Conservation (phyloP, 2,888 invertebrate genomes). For the Ashinkailepas kermadecensis region DNA sequence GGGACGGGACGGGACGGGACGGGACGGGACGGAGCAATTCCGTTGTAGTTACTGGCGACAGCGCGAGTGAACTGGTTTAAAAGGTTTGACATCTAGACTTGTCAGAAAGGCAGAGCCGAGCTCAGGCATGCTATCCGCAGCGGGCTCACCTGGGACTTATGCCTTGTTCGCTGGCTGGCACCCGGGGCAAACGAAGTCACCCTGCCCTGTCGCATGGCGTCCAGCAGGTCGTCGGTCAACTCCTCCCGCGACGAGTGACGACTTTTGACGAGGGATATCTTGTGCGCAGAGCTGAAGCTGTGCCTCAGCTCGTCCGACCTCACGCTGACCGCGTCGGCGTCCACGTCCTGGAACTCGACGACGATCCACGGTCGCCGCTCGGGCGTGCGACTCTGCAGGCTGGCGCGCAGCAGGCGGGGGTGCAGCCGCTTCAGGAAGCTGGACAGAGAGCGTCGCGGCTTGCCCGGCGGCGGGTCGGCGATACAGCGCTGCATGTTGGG, state of each 20-base stretch:
- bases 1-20: too few relatives aligned
- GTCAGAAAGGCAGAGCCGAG: too few relatives aligned
- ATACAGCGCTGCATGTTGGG: background rate
- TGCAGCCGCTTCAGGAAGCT: conserved; percentile 13
- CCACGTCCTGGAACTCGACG: conserved; percentile 16
- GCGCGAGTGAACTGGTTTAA: too few relatives aligned
- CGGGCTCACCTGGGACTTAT: too few relatives aligned
- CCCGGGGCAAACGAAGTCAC: background rate
- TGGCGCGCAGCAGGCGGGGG: conserved; percentile 15
- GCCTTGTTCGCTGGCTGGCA: too few relatives aligned
- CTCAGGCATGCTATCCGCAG: too few relatives aligned
- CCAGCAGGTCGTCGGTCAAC: background rate
- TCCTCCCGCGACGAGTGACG: background rate
- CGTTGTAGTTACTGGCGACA: too few relatives aligned
- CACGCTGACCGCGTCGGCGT: background rate
- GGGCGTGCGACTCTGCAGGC: background rate
- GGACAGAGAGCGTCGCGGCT: background rate
- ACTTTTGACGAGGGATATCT: background rate
- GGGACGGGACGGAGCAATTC: too few relatives aligned
- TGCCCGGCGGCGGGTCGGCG: background rate
- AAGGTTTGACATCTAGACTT: too few relatives aligned
- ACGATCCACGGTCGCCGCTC: conserved; percentile 15
- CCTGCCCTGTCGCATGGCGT: background rate
- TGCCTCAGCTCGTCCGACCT: background rate
- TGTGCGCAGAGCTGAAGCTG: background rate